phyloP scores from a whole-genome alignment of 2,113 vertebrate species.

The Gracilinanus agilis region DNA sequence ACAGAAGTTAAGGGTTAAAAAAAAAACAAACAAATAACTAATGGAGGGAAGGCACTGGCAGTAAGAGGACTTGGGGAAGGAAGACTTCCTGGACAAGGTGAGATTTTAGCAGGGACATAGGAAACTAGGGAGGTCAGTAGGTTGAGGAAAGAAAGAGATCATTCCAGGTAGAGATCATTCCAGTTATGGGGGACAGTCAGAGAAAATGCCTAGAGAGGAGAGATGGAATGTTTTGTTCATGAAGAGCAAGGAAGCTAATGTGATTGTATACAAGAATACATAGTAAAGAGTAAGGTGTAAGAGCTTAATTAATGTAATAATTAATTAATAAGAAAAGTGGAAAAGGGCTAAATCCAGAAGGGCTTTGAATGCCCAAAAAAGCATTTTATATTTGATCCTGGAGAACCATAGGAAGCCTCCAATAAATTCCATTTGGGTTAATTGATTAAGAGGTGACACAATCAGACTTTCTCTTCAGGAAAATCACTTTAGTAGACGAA shows the following conservation, averaged over 20 bases:
- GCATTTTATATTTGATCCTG: neutral
- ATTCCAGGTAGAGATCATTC: neutral
- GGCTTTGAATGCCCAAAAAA: neutral
- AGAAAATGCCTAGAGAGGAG: neutral
- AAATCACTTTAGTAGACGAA: neutral
- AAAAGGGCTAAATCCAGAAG: neutral
- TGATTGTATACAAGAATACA: neutral
- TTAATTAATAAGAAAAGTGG: too few species aligned
- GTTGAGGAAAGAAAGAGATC: neutral
- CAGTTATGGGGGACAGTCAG: neutral
- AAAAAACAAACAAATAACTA: too few species aligned
- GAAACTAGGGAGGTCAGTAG: neutral
- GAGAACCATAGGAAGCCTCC: neutral
- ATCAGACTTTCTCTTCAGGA: too few species aligned
- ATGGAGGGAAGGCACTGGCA: neutral
- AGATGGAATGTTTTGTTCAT: too few species aligned
- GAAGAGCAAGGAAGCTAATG: neutral
- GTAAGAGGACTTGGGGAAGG: neutral
- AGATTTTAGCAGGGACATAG: neutral
- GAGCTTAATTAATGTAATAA: too few species aligned
- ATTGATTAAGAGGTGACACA: too few species aligned
- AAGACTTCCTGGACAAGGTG: neutral
- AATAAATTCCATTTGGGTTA: too few species aligned
- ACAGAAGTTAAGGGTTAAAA: too few species aligned
- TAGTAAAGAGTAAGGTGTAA: neutral